Evolutionary conservation across 2,888 invertebrate genomes (phyloP).

Genomic region (Aleiodes leptofemur): DNA sequence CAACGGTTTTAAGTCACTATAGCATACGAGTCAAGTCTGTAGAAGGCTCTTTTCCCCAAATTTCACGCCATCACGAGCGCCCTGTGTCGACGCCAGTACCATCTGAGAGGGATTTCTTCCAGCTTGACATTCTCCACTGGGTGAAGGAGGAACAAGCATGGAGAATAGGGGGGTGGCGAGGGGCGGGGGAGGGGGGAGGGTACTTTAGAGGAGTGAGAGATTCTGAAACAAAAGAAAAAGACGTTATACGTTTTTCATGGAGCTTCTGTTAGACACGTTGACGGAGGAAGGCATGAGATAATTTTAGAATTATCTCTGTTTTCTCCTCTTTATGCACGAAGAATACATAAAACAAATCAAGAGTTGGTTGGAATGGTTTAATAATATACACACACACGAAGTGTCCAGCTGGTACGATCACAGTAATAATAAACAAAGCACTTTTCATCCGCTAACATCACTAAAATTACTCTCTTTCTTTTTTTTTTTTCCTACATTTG

Average conservation of each 20-base stretch:
- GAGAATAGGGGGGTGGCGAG: background rate
- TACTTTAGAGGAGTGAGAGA: conserved; percentile 11
- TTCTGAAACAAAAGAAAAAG: conserved; percentile 26
- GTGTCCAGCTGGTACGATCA: conserved; percentile 60
- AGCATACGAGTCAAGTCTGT: conserved; percentile 11
- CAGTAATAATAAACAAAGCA: conserved; percentile 15
- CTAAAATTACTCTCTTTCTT: background rate
- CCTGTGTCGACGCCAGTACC: conserved; percentile 28
- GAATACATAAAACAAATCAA: conserved; percentile 22
- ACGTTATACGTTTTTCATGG: conserved; percentile 19
- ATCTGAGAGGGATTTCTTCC: conserved; percentile 34
- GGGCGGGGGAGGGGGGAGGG: background rate
- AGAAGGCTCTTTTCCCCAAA: background rate
- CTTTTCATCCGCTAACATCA: background rate
- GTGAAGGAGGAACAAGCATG: background rate
- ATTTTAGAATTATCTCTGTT: conserved; percentile 18
- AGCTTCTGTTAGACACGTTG: conserved; percentile 9
- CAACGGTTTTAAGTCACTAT: conserved; percentile 12
- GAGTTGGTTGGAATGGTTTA: conserved; percentile 55
- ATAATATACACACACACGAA: conserved; percentile 64
- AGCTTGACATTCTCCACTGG: conserved; percentile 28
- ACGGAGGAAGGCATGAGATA: conserved; percentile 7
- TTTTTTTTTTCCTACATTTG: background rate
- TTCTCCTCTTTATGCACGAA: background rate
- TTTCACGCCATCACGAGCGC: conserved; percentile 26